Percentiles rank a stretch among this genome's conserved stretches.
These are phyloP conservation scores for Lagorchestes hirsutus DNA, from an alignment of 2,797 vertebrate species.

Conservation along the genomic window DNA sequence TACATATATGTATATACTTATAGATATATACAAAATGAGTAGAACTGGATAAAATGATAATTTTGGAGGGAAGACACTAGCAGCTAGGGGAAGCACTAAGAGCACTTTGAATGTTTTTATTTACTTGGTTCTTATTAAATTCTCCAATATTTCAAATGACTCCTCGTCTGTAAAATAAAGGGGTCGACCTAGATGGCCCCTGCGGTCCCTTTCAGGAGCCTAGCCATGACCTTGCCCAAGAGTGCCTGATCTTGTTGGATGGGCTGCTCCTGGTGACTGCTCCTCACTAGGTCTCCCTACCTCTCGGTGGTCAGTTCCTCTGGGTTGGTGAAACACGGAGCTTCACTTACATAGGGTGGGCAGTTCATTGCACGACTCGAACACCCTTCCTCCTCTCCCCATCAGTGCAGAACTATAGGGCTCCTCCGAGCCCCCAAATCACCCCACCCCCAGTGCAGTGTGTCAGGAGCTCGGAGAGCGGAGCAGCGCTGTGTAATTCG, in stretches of 20 bases:
- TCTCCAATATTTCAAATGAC: neutral
- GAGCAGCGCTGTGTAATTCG: neutral
- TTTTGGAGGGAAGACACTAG: neutral
- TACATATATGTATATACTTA: neutral
- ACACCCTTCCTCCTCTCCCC: neutral
- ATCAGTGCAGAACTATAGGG: neutral
- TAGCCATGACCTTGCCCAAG: neutral
- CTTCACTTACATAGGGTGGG: neutral
- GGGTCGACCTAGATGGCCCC: neutral
- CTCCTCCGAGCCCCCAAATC: neutral
- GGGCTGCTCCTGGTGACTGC: neutral
- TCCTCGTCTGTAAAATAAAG: neutral
- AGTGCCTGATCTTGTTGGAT: neutral
- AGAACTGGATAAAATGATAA: neutral
- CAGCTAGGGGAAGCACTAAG: neutral
- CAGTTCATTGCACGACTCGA: neutral
- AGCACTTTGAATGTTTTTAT: neutral
- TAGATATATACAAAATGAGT: neutral
- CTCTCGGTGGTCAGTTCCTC: neutral
- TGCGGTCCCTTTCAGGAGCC: neutral
- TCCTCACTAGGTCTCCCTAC: neutral
- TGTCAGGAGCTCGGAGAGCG: neutral
- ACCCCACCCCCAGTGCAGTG: neutral
- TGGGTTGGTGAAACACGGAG: neutral
- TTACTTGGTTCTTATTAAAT: neutral